Conservation (phyloP, 2,888 invertebrate genomes). For the Pseudanteris insignis region DNA sequence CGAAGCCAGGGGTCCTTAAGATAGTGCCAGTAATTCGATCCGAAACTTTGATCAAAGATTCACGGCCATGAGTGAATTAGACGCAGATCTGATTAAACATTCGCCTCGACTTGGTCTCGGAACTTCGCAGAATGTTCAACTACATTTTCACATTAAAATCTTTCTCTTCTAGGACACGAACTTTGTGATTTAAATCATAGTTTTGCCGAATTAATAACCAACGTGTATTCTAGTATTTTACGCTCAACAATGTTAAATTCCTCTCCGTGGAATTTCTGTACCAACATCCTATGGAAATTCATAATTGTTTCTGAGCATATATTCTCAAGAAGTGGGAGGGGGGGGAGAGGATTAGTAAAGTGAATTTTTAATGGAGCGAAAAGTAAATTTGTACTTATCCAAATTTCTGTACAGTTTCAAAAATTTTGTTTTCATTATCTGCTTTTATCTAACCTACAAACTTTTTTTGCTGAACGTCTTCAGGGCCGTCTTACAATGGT, state of each 20-base stretch:
- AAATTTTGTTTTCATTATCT: slow-evolving; percentile 18
- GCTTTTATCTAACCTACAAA: slow-evolving; percentile 16
- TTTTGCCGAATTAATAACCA: slow-evolving; percentile 41
- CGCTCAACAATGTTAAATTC: slow-evolving; percentile 33
- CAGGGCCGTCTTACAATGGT: slow-evolving; percentile 26
- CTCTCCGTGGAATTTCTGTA: slow-evolving; percentile 13
- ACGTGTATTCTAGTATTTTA: slow-evolving; percentile 43
- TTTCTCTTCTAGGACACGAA: slow-evolving; percentile 39
- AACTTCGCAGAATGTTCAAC: slow-evolving; percentile 44
- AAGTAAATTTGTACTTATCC: too few relatives aligned
- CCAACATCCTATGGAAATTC: slow-evolving; percentile 29
- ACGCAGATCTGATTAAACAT: slow-evolving; percentile 44
- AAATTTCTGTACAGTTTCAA: not conserved
- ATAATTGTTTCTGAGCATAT: slow-evolving; percentile 41
- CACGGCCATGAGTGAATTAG: slow-evolving; percentile 46
- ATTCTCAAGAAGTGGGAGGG: too few relatives aligned
- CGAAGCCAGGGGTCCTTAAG: slow-evolving; percentile 33
- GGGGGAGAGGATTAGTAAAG: too few relatives aligned
- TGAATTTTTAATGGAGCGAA: too few relatives aligned
- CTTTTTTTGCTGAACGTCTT: slow-evolving; percentile 19
- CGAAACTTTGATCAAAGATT: slow-evolving; percentile 47
- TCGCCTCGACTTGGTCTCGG: slow-evolving; percentile 35
- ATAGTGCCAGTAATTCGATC: slow-evolving; percentile 43
- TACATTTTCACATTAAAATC: slow-evolving; percentile 37
- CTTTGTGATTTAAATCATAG: slow-evolving; percentile 44